Evolutionary conservation across 2,797 vertebrate genomes (phyloP).

Genomic region (Tokudaia tokunoshimensis): DNA sequence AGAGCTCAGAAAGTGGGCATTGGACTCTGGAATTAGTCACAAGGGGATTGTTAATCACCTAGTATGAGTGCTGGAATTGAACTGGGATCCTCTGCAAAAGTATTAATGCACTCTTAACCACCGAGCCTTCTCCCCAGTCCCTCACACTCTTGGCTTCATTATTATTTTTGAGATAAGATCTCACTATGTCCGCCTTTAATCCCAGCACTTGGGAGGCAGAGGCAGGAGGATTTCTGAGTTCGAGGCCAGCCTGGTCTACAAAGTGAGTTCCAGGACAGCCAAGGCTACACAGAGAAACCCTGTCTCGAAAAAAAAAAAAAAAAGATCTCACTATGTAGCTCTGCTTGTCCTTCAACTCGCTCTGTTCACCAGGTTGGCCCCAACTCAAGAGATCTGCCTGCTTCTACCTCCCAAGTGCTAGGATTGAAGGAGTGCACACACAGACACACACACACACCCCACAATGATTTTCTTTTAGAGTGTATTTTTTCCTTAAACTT

Average conservation of each 20-base stretch:
- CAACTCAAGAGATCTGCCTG: neutral
- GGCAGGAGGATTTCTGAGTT: too few relatives aligned
- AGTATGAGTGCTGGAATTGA: neutral
- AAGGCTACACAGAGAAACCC: too few relatives aligned
- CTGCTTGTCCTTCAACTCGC: neutral
- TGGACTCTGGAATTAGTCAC: neutral
- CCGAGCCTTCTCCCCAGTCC: neutral
- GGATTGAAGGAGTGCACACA: neutral
- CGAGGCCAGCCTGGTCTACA: too few relatives aligned
- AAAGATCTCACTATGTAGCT: neutral
- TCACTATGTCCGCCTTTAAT: too few relatives aligned
- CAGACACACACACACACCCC: too few relatives aligned
- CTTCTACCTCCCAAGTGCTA: neutral
- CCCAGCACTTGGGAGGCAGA: too few relatives aligned
- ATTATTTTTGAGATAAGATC: neutral
- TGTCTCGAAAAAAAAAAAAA: too few relatives aligned
- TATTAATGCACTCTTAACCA: neutral
- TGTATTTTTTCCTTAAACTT: neutral
- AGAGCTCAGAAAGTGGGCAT: neutral
- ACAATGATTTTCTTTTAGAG: neutral
- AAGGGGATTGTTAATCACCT: neutral
- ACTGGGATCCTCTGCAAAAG: neutral
- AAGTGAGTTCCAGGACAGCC: too few relatives aligned
- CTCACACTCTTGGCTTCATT: neutral
- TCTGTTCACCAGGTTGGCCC: neutral